Evolutionary conservation across 2,113 vertebrate genomes (phyloP), one percentile per base, ranked within the genome.

Genomic region (Megatriorchis doriae): DNA sequence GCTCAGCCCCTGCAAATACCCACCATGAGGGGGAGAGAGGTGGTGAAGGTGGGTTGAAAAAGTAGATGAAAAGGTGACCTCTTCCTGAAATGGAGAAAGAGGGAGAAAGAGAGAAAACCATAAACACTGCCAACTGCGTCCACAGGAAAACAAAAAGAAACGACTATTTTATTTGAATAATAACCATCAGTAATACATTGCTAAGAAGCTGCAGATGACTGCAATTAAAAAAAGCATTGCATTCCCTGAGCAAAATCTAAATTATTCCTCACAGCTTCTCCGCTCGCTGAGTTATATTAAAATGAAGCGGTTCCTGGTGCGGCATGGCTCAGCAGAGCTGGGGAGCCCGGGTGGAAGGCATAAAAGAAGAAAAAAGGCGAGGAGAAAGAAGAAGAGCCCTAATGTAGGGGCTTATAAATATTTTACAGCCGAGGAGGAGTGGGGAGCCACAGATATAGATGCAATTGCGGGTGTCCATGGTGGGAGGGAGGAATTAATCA

Each of bases 151-250:
- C 27, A 38, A 91, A 56, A 25, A 62, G 73, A 73, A 93, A 45
- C 0, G 0, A 50, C 42, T 72, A 12, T 93, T 97, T 97, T 95
- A 92, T 97, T 90, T 94, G 91, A 82, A 94, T 96, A 80, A 97
- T 91, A 61, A 84, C 91, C 96, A 96, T 98, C 98, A 97, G 96
- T 98, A 98, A 98, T 96, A 85, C 96, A 97, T 97, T 61, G 89
- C 97, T 12, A 7, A 96, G 95, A 89, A 97, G 94, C 96, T 23
- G 91, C 92, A 87, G 97, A 97, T 97, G 98, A 97, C 90, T 68
- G 96, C 98, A 98, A 97, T 98, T 98, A 97, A 98, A 98, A 94
- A 97, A 98, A 96, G 96, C 97, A 86, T 95, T 91, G 82, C 93
- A 31, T 91, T 98, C 96, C 97, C 96, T 72, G 85, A 97, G 93